Percentiles rank a stretch among this genome's conserved stretches.
phyloP scores from a whole-genome alignment of 1,140 invertebrate species.

The Asbolus verrucosus region DNA sequence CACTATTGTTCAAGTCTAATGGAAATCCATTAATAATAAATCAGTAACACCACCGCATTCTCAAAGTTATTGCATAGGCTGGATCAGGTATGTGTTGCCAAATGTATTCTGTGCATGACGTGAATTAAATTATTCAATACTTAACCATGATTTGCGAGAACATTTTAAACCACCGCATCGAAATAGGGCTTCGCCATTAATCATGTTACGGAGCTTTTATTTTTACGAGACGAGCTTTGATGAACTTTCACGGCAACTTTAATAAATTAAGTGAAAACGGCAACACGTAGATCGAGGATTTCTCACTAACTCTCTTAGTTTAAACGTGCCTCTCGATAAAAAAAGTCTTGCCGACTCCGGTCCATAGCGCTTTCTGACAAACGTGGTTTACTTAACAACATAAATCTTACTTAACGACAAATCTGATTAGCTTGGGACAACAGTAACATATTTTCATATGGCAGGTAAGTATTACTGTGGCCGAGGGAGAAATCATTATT shows the following conservation, averaged over 20 bases:
- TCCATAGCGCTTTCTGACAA: conserved; percentile 25
- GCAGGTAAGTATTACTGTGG: background rate
- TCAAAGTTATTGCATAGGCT: conserved; percentile 55
- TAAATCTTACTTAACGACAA: conserved; percentile 26
- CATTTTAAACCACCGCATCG: conserved; percentile 29
- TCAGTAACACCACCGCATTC: conserved; percentile 55
- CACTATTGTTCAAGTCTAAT: conserved; percentile 60
- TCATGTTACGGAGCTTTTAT: conserved; percentile 34
- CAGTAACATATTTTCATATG: conserved; percentile 18
- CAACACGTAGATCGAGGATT: conserved; percentile 35
- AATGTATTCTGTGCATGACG: conserved; percentile 37
- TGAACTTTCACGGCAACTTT: conserved; percentile 25
- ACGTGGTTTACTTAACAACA: conserved; percentile 9
- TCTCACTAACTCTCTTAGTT: conserved; percentile 28
- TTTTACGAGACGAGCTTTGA: conserved; percentile 31
- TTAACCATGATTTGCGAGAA: conserved; percentile 34
- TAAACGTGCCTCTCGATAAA: conserved; percentile 7
- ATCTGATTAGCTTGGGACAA: background rate
- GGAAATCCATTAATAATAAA: conserved; percentile 62
- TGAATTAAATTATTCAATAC: conserved; percentile 38
- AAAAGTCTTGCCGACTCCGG: conserved; percentile 6
- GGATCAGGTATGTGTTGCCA: conserved; percentile 40
- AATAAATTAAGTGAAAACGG: conserved; percentile 34
- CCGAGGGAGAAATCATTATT: too few relatives aligned
- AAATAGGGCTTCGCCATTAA: conserved; percentile 30